A percentile compares a stretch with the other conserved stretches of the same genome.
These are phyloP conservation scores for Sylvietta virens DNA, from an alignment of 2,113 vertebrate species.

Conservation along the genomic window DNA sequence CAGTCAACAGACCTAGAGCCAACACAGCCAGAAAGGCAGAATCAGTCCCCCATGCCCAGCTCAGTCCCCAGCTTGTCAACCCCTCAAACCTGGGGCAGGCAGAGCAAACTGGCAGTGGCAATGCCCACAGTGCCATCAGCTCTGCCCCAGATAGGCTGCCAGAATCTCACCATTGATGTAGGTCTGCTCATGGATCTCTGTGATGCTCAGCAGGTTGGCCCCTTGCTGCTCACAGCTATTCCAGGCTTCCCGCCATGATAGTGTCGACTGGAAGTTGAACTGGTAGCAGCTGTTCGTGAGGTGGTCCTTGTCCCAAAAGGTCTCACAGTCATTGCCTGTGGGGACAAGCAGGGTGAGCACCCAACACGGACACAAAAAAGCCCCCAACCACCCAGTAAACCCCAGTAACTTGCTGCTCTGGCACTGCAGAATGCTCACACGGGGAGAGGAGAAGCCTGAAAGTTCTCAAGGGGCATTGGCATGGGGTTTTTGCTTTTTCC, in stretches of 20 bases:
- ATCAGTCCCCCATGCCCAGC: neutral
- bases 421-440: neutral
- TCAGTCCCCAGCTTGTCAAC: neutral
- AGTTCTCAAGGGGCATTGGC: neutral
- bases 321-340: conserved; percentile 84
- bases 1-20: conserved; percentile 83
- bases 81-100: neutral
- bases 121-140: neutral
- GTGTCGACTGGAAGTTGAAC: conserved; percentile 93
- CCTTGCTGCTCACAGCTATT: conserved; percentile 94
- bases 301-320: conserved; percentile 94
- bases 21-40: neutral
- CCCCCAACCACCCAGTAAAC: neutral
- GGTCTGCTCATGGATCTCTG: conserved; percentile 92
- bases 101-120: neutral
- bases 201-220: conserved; percentile 93
- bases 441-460: neutral
- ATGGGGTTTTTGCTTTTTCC: neutral
- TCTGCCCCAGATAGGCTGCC: neutral
- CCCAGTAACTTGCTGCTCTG: neutral
- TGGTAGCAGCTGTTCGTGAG: conserved; percentile 96
- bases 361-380: neutral
- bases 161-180: conserved; percentile 87
- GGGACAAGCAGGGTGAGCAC: neutral
- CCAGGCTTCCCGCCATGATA: conserved; percentile 92